Conservation (phyloP, 2,888 invertebrate genomes). For the Stenotaenia linearis region DNA sequence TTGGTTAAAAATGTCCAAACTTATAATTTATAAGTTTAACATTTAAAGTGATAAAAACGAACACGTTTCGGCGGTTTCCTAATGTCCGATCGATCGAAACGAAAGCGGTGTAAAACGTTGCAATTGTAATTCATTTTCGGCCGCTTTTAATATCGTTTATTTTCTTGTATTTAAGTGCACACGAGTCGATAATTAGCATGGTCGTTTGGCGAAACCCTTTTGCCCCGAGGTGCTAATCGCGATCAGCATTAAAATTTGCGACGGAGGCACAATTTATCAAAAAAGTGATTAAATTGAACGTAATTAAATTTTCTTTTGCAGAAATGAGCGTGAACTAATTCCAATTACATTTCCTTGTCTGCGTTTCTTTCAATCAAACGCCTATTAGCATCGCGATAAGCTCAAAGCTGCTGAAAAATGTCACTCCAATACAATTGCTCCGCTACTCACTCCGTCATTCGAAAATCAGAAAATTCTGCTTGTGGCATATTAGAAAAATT, state of each 20-base stretch:
- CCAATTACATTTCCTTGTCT: conserved; percentile 13
- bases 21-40: neutral
- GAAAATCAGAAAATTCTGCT: neutral
- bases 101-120: neutral
- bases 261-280: conserved; percentile 12
- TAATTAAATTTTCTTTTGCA: conserved; percentile 21
- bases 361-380: conserved; percentile 16
- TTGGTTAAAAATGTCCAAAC: too few relatives aligned
- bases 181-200: neutral
- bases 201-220: conserved; percentile 9
- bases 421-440: neutral
- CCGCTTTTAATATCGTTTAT: neutral
- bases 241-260: conserved; percentile 26
- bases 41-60: too few relatives aligned
- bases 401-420: conserved; percentile 5
- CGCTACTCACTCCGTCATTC: neutral
- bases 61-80: neutral
- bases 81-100: neutral
- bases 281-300: conserved; percentile 28
- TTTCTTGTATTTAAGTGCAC: neutral
- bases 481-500: neutral
- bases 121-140: neutral
- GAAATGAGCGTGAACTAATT: conserved; percentile 5
- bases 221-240: conserved; percentile 17
- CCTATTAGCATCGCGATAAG: neutral